Percentiles rank a stretch among this genome's conserved stretches.
Conservation (phyloP, 2,888 invertebrate species). For the Thera britannica region DNA sequence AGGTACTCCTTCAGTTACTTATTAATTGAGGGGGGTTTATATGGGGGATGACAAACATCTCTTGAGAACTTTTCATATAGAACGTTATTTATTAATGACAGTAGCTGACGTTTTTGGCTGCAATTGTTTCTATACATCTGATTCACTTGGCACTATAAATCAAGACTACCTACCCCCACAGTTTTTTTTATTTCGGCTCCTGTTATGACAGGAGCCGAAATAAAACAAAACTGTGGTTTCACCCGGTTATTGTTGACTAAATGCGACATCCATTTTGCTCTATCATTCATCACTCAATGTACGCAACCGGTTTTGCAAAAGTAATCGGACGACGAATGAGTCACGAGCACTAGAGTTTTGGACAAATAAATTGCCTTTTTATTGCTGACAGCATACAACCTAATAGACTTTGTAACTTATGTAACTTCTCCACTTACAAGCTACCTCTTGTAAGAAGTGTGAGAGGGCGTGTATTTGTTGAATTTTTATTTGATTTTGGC, state of each 20-base stretch:
- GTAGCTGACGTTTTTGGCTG: no score
- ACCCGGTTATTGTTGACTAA: background rate
- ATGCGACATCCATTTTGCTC: conserved; percentile 45
- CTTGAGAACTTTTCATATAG: no score
- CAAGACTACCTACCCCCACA: no score
- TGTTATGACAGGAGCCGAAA: no score
- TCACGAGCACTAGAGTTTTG: conserved; percentile 54
- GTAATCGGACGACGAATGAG: conserved; percentile 52
- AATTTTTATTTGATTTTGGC: background rate
- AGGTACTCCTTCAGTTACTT: no score
- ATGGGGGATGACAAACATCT: no score
- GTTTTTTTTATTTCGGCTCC: no score
- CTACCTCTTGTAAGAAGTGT: conserved; percentile 8
- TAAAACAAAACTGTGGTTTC: no score
- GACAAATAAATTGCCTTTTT: conserved; percentile 51
- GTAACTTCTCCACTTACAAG: conserved; percentile 7
- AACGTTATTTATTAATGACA: no score
- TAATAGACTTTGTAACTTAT: conserved; percentile 17
- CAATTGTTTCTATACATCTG: no score
- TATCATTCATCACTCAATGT: conserved; percentile 41
- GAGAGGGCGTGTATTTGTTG: background rate
- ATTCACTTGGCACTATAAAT: no score
- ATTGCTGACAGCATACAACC: conserved; percentile 28
- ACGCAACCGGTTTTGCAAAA: conserved; percentile 59
- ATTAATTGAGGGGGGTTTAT: no score